phyloP scores from a whole-genome alignment of 2,888 invertebrate species.

The Agriopis aurantiaria region DNA sequence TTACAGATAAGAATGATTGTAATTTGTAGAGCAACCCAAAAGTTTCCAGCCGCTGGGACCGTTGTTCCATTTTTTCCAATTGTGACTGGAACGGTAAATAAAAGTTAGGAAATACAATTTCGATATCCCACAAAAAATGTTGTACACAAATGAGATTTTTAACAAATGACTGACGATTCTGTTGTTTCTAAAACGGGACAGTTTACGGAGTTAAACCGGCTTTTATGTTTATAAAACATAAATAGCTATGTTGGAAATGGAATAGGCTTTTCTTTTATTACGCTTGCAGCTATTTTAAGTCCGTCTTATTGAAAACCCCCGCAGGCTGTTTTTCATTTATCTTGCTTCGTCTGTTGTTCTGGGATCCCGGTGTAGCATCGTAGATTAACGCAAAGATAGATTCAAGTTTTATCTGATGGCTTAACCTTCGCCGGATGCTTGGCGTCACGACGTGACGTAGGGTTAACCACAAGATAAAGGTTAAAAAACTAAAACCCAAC shows the following conservation, averaged over 20 bases:
- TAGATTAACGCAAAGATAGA: constrained; percentile 17
- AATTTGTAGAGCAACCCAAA: constrained; percentile 11
- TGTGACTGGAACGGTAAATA: constrained; percentile 7
- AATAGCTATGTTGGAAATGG: neutral
- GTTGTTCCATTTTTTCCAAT: constrained; percentile 1
- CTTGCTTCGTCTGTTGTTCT: constrained; percentile 20
- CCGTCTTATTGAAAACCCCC: constrained; percentile 20
- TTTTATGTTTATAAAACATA: constrained; percentile 13
- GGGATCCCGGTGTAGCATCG: neutral
- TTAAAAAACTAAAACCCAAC: too few species aligned
- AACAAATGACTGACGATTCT: constrained; percentile 13
- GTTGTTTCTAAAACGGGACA: constrained; percentile 6
- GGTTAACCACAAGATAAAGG: neutral
- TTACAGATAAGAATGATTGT: constrained; percentile 11
- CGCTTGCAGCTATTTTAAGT: constrained; percentile 30
- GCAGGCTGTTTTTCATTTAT: constrained; percentile 30
- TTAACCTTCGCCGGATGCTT: constrained; percentile 11
- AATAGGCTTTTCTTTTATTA: constrained; percentile 21
- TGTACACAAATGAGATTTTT: constrained; percentile 2
- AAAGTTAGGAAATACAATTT: constrained; percentile 12
- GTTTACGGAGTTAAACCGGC: neutral
- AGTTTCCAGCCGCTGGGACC: constrained; percentile 1
- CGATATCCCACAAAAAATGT: neutral
- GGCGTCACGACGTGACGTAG: neutral
- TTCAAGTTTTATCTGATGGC: constrained; percentile 22